A percentile compares a stretch with the other conserved stretches of the same genome.
Evolutionary conservation across 1,140 invertebrate species (phyloP).

Genomic region (Antheraea pernyi): DNA sequence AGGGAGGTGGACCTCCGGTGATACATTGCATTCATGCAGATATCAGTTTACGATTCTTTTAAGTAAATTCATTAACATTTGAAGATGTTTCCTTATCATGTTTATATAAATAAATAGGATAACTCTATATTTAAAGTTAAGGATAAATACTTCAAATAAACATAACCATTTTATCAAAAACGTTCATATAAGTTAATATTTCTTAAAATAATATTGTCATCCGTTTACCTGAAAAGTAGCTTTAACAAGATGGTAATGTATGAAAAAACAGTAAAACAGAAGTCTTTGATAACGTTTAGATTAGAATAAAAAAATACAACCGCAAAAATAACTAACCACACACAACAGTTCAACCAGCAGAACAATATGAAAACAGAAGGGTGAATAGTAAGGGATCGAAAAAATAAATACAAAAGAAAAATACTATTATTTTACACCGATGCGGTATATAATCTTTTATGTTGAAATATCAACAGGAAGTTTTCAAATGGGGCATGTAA

Average conservation of each 20-base stretch:
- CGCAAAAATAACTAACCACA: background rate
- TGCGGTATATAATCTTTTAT: slow-evolving; percentile 77
- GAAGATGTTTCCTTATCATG: too few species aligned
- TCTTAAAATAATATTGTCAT: too few species aligned
- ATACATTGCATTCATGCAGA: too few species aligned
- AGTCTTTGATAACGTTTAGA: slow-evolving; percentile 8
- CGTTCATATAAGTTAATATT: too few species aligned
- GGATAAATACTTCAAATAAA: too few species aligned
- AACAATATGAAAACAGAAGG: slow-evolving; percentile 5
- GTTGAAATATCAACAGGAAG: slow-evolving; percentile 76
- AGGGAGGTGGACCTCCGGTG: too few species aligned
- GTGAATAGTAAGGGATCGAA: slow-evolving; percentile 43
- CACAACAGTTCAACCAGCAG: background rate
- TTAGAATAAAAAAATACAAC: background rate
- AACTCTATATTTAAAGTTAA: too few species aligned
- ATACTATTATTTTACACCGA: slow-evolving; percentile 76
- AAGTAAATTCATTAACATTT: too few species aligned
- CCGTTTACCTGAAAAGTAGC: too few species aligned
- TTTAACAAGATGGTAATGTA: background rate
- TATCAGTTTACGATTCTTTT: too few species aligned
- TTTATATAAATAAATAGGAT: too few species aligned
- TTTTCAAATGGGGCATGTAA: slow-evolving; percentile 77
- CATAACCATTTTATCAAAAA: too few species aligned
- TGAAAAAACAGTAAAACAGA: background rate
- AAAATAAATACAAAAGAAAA: slow-evolving; percentile 73